Evolutionary conservation across 2,797 vertebrate species (phyloP), one percentile per base, ranked within the genome.

Genomic region (Huso huso): DNA sequence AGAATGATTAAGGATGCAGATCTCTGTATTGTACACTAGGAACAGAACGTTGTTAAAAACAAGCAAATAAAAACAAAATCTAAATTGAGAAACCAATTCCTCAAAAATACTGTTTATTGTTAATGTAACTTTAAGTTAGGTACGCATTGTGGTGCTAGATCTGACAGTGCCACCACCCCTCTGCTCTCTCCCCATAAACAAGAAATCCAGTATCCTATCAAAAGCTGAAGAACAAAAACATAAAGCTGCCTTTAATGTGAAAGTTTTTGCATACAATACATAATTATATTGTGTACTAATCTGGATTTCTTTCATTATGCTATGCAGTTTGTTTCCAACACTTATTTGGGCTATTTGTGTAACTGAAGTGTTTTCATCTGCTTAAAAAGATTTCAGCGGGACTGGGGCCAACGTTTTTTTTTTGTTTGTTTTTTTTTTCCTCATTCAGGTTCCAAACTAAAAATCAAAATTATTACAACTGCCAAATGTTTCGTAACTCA

Each of bases 341-440:
- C 49, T 12, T 48, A 37, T 49, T 62, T 72, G 48, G 37, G 8
- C 11, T 49, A 10, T 68, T 73, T 48, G 66, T 67, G 59, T 63
- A 63, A 67, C 60, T 10, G 49, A 72, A 71, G 58, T 57, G 64
- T 64, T 68, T 67, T 63, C 37, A 63, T 70, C 66, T 51, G 12
- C 15, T 63, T 50, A n/a, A 10, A 72, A 75, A 71, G 74, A 71
- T 72, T 68, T 67, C 60, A 62, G 64, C 70, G 67, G 67, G 70
- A 72, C 70, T 62, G 48, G 65, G 73, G 70, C 72, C 71, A 71
- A 65, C 71, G 23, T 3, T 37, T 37, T 37, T 4, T 37, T 37
- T 37, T 18, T 18, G 15, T 3, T 37, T n/a, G n/a, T 37, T 37
- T 37, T 4, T 37, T 37, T 37, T 37, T 37, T 37, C 2, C 23